Base-by-base conservation (phyloP, 2,113 vertebrate genomes). In the Chaenocephalus aceratus region DNA sequence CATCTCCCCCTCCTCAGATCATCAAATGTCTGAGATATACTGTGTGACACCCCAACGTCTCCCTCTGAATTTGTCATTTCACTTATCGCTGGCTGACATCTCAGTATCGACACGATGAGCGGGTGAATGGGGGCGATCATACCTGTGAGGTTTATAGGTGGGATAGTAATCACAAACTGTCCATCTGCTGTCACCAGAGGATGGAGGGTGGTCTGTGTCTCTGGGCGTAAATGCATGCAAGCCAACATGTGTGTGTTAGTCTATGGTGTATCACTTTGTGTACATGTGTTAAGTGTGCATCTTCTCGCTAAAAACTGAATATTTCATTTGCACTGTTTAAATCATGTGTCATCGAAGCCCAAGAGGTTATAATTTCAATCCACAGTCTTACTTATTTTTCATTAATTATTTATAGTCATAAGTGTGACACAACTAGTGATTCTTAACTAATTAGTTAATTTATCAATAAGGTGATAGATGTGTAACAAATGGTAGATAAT, bases 161-260 rank as follows among this genome's bases (percentile, higher is more conserved):
- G 74, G 69, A 63, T 8, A 21, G 79, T 86, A 85, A 91, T 91
- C 88, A 92, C 41, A 71, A 83, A n/a, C 85, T 83, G 90, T 91
- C 87, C 60, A 63, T 86, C 78, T 65, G 48, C 82, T 81, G 84
- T 83, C 84, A 82, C 10, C 6, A 44, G 41, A 80, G 51, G 68
- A 74, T 30, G 77, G 61, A 79, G 48, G 59, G 36, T 45, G 61
- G 83, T 59, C 30, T 72, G 48, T 71, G 66, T 64, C 30, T 77
- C 21, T 74, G 54, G 16, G 57, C 11, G 16, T 30, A 18, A 21
- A 46, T 67, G 48, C 48, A 41, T 65, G 54, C 12, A 36, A 53
- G 69, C 26, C 10, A 26, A 26, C 15, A 14, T 64, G 63, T 62
- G 15, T 79, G 51, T 63, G 58, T 36, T 36, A 30, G 36, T 69